Evolutionary conservation across 2,888 invertebrate species (phyloP).

Genomic region (Autographa gamma): DNA sequence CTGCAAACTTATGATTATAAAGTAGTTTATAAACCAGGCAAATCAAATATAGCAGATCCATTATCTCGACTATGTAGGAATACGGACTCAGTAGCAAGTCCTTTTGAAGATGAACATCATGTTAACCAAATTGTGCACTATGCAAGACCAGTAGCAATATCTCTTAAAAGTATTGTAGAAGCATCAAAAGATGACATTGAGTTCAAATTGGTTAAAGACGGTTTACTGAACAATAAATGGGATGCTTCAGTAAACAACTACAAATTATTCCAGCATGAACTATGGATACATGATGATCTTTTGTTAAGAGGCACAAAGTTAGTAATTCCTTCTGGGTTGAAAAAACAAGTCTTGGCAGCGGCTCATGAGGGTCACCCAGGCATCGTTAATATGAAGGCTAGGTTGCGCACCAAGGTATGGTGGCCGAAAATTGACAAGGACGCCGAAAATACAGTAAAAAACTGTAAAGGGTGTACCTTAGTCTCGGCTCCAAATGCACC

Average conservation of each 20-base stretch:
- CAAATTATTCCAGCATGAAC: constrained; percentile 6
- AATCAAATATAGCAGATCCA: constrained; percentile 1
- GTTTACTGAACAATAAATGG: constrained; percentile 5
- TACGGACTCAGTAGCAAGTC: background rate
- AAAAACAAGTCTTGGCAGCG: background rate
- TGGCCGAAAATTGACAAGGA: constrained; percentile 46
- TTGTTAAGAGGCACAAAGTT: constrained; percentile 7
- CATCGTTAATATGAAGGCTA: too few relatives aligned
- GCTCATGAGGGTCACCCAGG: constrained; percentile 8
- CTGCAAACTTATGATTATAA: constrained; percentile 14
- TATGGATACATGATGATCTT: constrained; percentile 1
- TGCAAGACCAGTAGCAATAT: constrained; percentile 15
- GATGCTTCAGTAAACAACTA: background rate
- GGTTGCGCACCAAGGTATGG: constrained; percentile 30
- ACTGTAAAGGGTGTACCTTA: constrained; percentile 44
- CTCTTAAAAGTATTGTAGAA: constrained; percentile 4
- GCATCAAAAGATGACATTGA: constrained; percentile 7
- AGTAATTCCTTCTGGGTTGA: background rate
- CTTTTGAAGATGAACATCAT: background rate
- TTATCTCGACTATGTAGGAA: too few relatives aligned
- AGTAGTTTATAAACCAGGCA: background rate
- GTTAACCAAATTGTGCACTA: constrained; percentile 10
- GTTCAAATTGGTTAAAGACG: constrained; percentile 5
- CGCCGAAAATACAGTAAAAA: constrained; percentile 31
- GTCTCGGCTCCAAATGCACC: constrained; percentile 37